Evolutionary conservation across 2,888 invertebrate genomes (phyloP).

Genomic region (Agonopterix arenella): DNA sequence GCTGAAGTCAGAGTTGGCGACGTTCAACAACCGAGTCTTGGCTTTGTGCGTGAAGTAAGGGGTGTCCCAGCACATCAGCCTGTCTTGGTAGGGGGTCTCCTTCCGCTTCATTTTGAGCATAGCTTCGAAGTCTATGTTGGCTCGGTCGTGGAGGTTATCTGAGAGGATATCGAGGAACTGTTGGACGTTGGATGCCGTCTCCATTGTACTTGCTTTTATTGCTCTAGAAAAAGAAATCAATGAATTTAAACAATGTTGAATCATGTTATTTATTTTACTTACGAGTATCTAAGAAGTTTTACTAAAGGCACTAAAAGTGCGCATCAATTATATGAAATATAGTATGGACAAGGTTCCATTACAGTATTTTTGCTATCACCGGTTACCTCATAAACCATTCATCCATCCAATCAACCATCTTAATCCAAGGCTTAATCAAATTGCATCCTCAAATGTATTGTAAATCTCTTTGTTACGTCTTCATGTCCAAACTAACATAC

Average conservation of each 20-base stretch:
- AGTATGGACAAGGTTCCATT: too few relatives aligned
- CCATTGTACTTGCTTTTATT: constrained; percentile 90
- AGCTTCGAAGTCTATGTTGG: constrained; percentile 83
- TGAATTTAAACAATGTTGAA: background rate
- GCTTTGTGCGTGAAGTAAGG: constrained; percentile 88
- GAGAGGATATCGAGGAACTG: constrained; percentile 88
- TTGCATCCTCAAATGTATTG: too few relatives aligned
- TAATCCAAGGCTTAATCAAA: too few relatives aligned
- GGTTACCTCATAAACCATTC: too few relatives aligned
- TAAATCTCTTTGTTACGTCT: too few relatives aligned
- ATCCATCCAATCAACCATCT: too few relatives aligned
- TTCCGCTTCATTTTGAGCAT: constrained; percentile 86
- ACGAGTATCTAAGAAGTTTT: too few relatives aligned
- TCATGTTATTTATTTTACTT: background rate
- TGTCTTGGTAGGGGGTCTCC: constrained; percentile 43
- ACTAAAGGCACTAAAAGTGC: too few relatives aligned
- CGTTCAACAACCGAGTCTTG: constrained; percentile 82
- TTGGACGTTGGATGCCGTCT: constrained; percentile 86
- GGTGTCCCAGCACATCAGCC: constrained; percentile 88
- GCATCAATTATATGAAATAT: too few relatives aligned
- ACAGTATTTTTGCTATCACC: too few relatives aligned
- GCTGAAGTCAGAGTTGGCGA: constrained; percentile 83
- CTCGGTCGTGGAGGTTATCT: constrained; percentile 81
- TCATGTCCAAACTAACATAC: too few relatives aligned
- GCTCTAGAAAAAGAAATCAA: constrained; percentile 74